Evolutionary conservation across 2,113 vertebrate genomes (phyloP).

Genomic region (Sardina pilchardus): DNA sequence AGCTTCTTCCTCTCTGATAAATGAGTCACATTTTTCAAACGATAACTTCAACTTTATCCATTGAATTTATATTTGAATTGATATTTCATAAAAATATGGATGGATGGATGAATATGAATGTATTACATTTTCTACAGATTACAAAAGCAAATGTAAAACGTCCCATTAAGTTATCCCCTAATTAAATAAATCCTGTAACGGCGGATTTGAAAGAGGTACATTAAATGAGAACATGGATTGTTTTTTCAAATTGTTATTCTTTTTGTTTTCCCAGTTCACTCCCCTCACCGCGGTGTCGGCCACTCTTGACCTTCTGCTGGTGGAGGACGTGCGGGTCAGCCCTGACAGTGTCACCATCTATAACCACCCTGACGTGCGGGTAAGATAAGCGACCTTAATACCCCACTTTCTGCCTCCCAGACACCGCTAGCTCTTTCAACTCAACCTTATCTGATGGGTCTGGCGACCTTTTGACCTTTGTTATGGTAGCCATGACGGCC

Average conservation of each 20-base stretch:
- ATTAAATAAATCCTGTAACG: neutral
- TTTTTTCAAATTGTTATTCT: neutral
- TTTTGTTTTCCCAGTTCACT: conserved; percentile 67
- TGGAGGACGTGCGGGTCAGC: conserved; percentile 86
- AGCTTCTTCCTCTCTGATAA: neutral
- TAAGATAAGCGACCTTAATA: conserved; percentile 52
- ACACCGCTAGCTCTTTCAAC: neutral
- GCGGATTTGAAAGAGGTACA: neutral
- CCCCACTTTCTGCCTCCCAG: neutral
- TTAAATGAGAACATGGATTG: neutral
- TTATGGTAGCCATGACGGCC: neutral
- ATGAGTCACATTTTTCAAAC: neutral
- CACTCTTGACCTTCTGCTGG: conserved; percentile 86
- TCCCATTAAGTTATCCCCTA: neutral
- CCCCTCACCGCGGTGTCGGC: conserved; percentile 77
- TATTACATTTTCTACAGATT: no score
- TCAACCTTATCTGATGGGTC: neutral
- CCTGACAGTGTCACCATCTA: conserved; percentile 82
- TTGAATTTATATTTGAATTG: no score
- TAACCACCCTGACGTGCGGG: conserved; percentile 86
- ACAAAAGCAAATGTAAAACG: no score
- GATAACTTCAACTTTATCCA: no score
- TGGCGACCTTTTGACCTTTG: neutral
- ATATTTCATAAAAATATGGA: no score
- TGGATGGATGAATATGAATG: no score